Evolutionary conservation across 2,113 vertebrate species (phyloP), one percentile per base, ranked within the genome.

Genomic region (Hymenochirus boettgeri): DNA sequence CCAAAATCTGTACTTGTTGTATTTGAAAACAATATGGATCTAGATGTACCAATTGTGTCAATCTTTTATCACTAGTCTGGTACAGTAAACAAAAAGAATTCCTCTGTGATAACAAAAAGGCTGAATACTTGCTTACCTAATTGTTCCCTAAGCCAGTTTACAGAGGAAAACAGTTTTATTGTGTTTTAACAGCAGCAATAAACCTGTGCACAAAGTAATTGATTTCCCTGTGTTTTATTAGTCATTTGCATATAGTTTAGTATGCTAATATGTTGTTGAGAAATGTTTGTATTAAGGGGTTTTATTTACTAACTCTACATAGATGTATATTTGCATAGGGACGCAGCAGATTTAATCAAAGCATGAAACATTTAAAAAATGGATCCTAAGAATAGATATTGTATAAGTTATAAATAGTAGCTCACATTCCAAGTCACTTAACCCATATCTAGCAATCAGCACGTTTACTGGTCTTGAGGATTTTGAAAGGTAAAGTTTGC

Each of bases 81-180:
- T 60, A 31, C 25, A 42, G 52, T 52, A 45, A 69, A 48, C 59
- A 33, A 42, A 69, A 69, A 67, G 25, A 17, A 24, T 27, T 24
- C 50, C 33, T 59, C 52, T 60, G 37, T 69, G 47, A 52, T 29
- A 46, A 42, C 47, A 31, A 69, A 48, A 53, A 39, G 47, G 52
- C 39, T 27, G 48, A 42, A 52, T 27, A 18, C 31, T 18, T 51
- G 45, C 24, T 37, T 51, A 42, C 15, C 60, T 59, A 42, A 60
- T 29, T 19, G 47, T 33, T 69, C 33, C 65, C 50, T 53, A 29
- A 60, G 18, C 57, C 52, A 39, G 45, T 60, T 59, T 50, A 66
- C 63, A 69, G 47, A 53, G 50, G 52, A 56, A 42, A 53, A 69
- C 57, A 27, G 26, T 69, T 69, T 60, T 69, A 69, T 45, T 69